Conservation (phyloP, 2,113 vertebrate species). For the Eclectus roratus region DNA sequence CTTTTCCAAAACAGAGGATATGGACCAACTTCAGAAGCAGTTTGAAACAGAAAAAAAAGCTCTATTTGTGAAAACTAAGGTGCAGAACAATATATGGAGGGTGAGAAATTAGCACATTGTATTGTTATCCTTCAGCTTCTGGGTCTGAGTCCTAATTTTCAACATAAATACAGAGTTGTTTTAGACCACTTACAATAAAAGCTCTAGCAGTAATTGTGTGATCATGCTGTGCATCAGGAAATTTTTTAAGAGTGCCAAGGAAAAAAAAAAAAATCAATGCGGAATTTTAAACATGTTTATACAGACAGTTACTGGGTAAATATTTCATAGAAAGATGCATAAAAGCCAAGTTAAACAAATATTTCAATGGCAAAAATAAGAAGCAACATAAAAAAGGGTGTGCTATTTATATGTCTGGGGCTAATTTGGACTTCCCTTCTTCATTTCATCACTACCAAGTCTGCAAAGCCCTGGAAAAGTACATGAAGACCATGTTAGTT, state of each 20-base stretch:
- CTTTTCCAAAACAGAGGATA: slow-evolving; percentile 4
- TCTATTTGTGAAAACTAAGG: not conserved
- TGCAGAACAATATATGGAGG: not conserved
- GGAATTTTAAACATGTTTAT: slow-evolving; percentile 31
- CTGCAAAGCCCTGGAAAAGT: not conserved
- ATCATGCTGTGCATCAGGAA: slow-evolving; percentile 35
- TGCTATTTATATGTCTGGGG: not conserved
- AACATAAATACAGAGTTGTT: slow-evolving; percentile 15
- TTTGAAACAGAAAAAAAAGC: not conserved
- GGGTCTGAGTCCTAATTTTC: slow-evolving; percentile 16
- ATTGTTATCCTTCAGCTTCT: slow-evolving; percentile 17
- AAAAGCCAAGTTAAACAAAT: slow-evolving; percentile 12
- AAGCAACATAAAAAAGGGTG: not conserved
- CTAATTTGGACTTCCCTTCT: not conserved
- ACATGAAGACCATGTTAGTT: not conserved
- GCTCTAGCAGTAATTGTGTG: not conserved
- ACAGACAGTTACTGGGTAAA: not conserved
- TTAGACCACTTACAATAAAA: slow-evolving; percentile 10
- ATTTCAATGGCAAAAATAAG: slow-evolving; percentile 3
- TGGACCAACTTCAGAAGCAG: not conserved
- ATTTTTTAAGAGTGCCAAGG: not conserved
- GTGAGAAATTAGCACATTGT: not conserved
- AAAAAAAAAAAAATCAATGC: not conserved
- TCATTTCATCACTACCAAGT: not conserved
- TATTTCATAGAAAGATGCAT: slow-evolving; percentile 1